phyloP scores from a whole-genome alignment of 2,113 vertebrate genomes.

The Rutilus rutilus region DNA sequence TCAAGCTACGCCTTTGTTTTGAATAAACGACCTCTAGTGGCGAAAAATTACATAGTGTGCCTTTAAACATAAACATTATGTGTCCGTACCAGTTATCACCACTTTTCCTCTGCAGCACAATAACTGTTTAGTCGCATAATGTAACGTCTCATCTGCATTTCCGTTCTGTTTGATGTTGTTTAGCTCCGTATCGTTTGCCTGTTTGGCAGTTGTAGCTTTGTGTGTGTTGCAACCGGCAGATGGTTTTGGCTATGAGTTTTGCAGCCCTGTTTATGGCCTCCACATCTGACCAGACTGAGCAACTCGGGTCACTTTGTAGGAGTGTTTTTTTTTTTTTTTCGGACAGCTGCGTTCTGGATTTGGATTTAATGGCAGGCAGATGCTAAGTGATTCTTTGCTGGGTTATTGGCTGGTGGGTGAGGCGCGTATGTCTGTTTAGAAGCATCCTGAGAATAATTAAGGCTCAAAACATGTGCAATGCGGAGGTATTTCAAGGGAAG shows the following conservation, averaged over 20 bases:
- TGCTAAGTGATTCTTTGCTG: conserved; percentile 59
- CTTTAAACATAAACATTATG: background rate
- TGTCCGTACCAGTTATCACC: background rate
- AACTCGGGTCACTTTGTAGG: conserved; percentile 64
- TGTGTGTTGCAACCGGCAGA: conserved; percentile 45
- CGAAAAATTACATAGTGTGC: background rate
- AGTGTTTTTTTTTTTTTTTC: conserved; percentile 62
- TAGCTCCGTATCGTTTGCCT: conserved; percentile 31
- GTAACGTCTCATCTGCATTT: background rate
- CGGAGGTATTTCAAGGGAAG: conserved; percentile 1
- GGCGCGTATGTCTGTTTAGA: conserved; percentile 66
- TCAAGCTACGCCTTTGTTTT: too few species aligned
- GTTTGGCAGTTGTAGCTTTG: conserved; percentile 42
- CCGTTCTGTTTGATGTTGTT: conserved; percentile 45
- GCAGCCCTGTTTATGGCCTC: conserved; percentile 41
- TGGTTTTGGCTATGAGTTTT: conserved; percentile 35
- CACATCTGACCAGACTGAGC: conserved; percentile 39
- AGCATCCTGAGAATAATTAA: conserved; percentile 34
- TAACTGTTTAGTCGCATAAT: conserved; percentile 19
- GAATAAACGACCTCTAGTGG: too few species aligned
- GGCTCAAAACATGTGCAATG: conserved; percentile 8
- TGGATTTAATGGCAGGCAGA: conserved; percentile 74
- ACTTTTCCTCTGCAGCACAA: background rate
- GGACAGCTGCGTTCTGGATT: conserved; percentile 75
- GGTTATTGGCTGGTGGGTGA: conserved; percentile 30